Conservation (phyloP, 2,797 vertebrate species). For the Stomatorhinus walkeri region DNA sequence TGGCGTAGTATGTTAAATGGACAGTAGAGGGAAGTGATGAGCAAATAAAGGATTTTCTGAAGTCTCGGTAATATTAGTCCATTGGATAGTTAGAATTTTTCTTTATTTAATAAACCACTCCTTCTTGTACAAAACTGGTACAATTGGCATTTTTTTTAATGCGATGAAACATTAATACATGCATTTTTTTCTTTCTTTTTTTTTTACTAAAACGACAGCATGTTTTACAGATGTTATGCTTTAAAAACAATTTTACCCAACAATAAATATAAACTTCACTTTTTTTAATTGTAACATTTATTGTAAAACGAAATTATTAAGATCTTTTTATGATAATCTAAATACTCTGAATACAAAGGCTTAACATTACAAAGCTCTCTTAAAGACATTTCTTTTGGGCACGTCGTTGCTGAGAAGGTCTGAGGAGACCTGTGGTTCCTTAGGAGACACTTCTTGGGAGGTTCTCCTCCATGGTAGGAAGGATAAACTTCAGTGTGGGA, state of each 20-base stretch:
- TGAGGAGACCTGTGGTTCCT: conserved; percentile 4
- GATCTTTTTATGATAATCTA: neutral
- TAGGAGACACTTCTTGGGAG: conserved; percentile 42
- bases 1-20: neutral
- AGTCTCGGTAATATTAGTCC: neutral
- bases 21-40: conserved; percentile 20
- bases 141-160: neutral
- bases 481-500: conserved; percentile 42
- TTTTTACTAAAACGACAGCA: neutral
- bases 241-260: neutral
- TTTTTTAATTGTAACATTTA: neutral
- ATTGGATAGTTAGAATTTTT: neutral
- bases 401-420: neutral
- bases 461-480: conserved; percentile 45
- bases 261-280: conserved; percentile 1
- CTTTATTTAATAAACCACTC: conserved; percentile 12
- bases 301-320: neutral
- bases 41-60: neutral
- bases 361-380: neutral
- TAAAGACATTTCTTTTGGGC: neutral
- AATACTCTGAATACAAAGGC: neutral
- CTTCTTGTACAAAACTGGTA: conserved; percentile 9
- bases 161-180: neutral
- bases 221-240: neutral
- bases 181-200: neutral